These are phyloP conservation scores for Harpegnathos saltator DNA, from an alignment of 1,140 invertebrate species.

Conservation along the genomic window DNA sequence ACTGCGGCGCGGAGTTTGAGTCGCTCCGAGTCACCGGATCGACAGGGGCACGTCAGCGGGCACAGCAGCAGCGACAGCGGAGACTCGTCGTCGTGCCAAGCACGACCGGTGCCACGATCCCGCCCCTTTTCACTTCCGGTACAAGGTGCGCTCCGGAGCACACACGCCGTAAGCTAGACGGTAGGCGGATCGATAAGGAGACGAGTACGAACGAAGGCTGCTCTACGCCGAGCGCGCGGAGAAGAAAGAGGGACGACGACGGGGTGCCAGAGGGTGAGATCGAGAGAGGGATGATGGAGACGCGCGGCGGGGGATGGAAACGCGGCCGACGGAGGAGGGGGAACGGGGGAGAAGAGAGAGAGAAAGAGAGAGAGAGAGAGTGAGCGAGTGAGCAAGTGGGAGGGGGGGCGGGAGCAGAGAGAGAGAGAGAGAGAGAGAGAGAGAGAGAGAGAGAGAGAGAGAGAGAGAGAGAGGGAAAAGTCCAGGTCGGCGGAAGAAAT, in stretches of 20 bases:
- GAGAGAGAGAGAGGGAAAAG: background rate
- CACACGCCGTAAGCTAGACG: slow-evolving; percentile 68
- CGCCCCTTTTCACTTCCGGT: slow-evolving; percentile 58
- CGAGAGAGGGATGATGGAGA: slow-evolving; percentile 58
- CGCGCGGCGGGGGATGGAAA: slow-evolving; percentile 54
- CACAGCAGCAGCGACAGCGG: slow-evolving; percentile 24
- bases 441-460: no score
- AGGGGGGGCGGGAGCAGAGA: no score
- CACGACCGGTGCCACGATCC: slow-evolving; percentile 63
- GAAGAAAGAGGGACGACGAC: slow-evolving; percentile 49
- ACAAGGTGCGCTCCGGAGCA: slow-evolving; percentile 63
- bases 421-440: background rate
- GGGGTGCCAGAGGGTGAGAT: slow-evolving; percentile 34
- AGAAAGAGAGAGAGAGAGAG: background rate
- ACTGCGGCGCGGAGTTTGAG: slow-evolving; percentile 46
- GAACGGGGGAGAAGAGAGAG: background rate
- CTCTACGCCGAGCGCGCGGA: slow-evolving; percentile 45
- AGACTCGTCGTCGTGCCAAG: slow-evolving; percentile 62
- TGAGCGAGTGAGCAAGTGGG: background rate
- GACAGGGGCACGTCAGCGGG: slow-evolving; percentile 50
- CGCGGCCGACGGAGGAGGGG: slow-evolving; percentile 7
- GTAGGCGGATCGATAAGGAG: slow-evolving; percentile 71
- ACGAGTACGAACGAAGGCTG: slow-evolving; percentile 65
- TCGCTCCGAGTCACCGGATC: slow-evolving; percentile 55
- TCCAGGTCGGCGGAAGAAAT: slow-evolving; percentile 67